Base-by-base conservation (phyloP, 1,140 invertebrate genomes). In the Listronotus bonariensis region DNA sequence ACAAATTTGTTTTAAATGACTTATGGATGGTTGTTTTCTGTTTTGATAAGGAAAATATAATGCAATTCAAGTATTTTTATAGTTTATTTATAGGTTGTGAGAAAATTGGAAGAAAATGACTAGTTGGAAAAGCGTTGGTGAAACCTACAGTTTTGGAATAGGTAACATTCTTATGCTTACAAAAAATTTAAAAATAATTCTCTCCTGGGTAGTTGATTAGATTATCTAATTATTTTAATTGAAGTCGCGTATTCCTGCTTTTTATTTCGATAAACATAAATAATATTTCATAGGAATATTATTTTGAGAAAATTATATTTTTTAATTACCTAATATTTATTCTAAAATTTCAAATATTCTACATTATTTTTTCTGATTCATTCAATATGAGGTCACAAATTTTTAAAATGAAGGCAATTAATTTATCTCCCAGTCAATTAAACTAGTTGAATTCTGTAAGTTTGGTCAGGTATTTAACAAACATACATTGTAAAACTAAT, bases 121-220 rank as follows among this genome's bases (percentile, higher is more conserved):
- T 53, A 46, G 52, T 60, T 68, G 67, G 67, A 61, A 43, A 15
- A 6, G n/a, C 12, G 67, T 68, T 12, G 38, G 43, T 18, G 62
- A 68, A 20, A 36, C 43, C 17, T 31, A 65, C 18, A 68, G 67
- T 53, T 68, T 52, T 26, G 67, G 67, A 17, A 61, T 68, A 57
- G 67, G 67, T 68, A 58, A 65, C 11, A 51, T 6, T 11, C 26
- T 38, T 55, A 3, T 52, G 15, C 12, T 42, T 34, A 12, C 17
- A 31, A 48, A 10, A 18, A 34, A 46, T 45, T 38, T 31, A 54
- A 54, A 45, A 53, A 12, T n/a, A 42, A 20, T 51, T 43, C 54
- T 36, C 54, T 54, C 63, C 63, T 65, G 55, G 54, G 11, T 18
- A 43, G 36, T 20, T 46, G 34, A 36, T 36, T 36, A 36, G 40